Evolutionary conservation across 1,140 invertebrate species (phyloP), one percentile per base, ranked within the genome.

Genomic region (Chironomus striatipennis): DNA sequence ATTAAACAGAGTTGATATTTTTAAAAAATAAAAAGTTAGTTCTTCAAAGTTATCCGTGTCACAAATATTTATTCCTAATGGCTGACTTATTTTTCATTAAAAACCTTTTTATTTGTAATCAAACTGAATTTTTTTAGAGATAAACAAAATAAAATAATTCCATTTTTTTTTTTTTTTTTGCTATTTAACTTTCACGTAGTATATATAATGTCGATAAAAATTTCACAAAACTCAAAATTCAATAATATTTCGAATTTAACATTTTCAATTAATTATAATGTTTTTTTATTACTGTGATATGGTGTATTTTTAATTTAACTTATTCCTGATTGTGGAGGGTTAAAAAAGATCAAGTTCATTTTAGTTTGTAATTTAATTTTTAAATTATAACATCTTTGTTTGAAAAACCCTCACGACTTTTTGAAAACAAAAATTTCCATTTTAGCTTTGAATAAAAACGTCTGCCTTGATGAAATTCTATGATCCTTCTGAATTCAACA

Each of bases 161-260:
- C 47, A 57, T 15, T 57, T 57, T 57, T 57, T n/a, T 57, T 15
- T 12, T 57, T 57, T 4, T 57, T 57, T 7, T 4, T 57, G 12
- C 12, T 57, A n/a, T n/a, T 12, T 5, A 15, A n/a, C 12, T 57
- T 12, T 15, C 12, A 57, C 8, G 12, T 15, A n/a, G 47, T n/a
- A 57, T 57, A n/a, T n/a, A 15, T 57, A 70, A 20, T 20, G 65
- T 70, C 65, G 65, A 70, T 20, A 20, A 70, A 70, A 70, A 6
- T 70, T 70, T 70, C 64, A 67, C 42, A 43, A 43, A 43, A 43
- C 42, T 47, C n/a, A 67, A 67, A 7, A 57, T 47, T 47, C 47
- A 57, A 57, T 47, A 8, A 47, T 47, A 57, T 12, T n/a, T 5
- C 9, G 47, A 57, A 57, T 5, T 57, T 15, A 12, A 47, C 47